Base-by-base conservation (phyloP, 1,140 invertebrate species). In the Temnothorax nylanderi region DNA sequence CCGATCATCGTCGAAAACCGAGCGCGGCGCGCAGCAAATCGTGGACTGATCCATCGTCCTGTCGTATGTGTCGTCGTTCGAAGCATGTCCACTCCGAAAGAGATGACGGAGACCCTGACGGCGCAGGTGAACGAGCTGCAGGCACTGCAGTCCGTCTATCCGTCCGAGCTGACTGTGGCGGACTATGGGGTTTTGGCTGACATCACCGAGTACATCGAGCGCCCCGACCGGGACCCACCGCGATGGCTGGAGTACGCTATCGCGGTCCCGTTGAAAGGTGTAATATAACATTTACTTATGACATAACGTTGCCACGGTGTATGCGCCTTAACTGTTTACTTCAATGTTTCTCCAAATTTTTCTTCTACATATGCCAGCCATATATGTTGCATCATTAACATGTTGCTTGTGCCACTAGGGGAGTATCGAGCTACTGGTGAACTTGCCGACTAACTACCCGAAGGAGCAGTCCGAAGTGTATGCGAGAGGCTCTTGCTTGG, bases 91-190 rank as follows among this genome's bases (percentile, higher is more conserved):
- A 76, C 58, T 34, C 71, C 56, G 7, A 81, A 64, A 56, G 87
- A 92, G 60, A 85, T 93, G 92, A 94, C 80, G 84, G 94, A 96
- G 92, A 96, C 96, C 92, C 94, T 97, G 78, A 92, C 94, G 51
- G 91, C 95, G 60, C 98, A 98, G 93, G 89, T 98, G 76, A 96
- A 95, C 60, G 98, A 98, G 95, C 92, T 98, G 11, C 98, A 98
- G 93, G 96, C 97, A 93, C 93, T 98, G 54, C 95, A 97, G 88
- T 97, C 97, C 6, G 98, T 98, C 96, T 98, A 96, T 90, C 96
- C 96, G 51, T 96, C 96, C 76, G 97, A 98, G 95, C 96, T 98
- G 88, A 93, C 95, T 41, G 92, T 98, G 13, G 96, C 96, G 87
- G 97, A 98, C 92, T 94, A 95, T 72, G 95, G 94, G 78, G 95